Base-by-base conservation (phyloP, 2,797 vertebrate species). In the Acomys russatus region DNA sequence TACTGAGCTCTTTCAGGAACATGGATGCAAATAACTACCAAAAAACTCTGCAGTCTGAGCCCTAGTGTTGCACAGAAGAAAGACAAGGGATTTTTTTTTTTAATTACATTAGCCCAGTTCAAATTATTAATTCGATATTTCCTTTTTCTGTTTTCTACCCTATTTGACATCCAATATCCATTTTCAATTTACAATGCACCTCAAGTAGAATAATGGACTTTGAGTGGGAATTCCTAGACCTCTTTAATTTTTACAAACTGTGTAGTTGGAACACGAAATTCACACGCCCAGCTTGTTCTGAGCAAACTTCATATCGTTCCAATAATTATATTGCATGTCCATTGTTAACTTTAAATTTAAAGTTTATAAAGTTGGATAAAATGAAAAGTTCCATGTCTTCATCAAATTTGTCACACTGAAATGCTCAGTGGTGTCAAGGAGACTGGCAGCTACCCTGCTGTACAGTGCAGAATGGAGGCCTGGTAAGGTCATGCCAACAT, bases 311-410 rank as follows among this genome's bases (percentile, higher is more conserved):
- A 84, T 61, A 30, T 0, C 33, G 84, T 80, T 63, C 25, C 14
- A 83, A 54, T 89, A 64, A 83, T 8, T 64, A 61, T 51, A 74
- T 71, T 61, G 63, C 25, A 15, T 28, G 18, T 28, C 14, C 30
- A 49, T 64, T 89, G 90, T 92, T 15, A 94, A 83, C 54, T 90
- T 93, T 68, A 59, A 83, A 38, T 35, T 88, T 82, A 93, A 49
- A 44, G 17, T 84, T 71, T 22, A 18, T 90, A 38, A 93, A 91
- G 20, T 49, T 9, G n/a, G 88, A 54, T 80, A 54, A 44, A 23
- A 66, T 71, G 74, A 64, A 93, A 71, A 89, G 17, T 14, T 74
- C 9, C 25, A 1, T 85, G 79, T 28, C 68, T 95, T 28, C 38
- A 7, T 68, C 33, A 51, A 14, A 92, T 3, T 8, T n/a, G 17